These are phyloP conservation scores for Trematocara variabile DNA, from an alignment of 2,113 vertebrate species.

Conservation along the genomic window DNA sequence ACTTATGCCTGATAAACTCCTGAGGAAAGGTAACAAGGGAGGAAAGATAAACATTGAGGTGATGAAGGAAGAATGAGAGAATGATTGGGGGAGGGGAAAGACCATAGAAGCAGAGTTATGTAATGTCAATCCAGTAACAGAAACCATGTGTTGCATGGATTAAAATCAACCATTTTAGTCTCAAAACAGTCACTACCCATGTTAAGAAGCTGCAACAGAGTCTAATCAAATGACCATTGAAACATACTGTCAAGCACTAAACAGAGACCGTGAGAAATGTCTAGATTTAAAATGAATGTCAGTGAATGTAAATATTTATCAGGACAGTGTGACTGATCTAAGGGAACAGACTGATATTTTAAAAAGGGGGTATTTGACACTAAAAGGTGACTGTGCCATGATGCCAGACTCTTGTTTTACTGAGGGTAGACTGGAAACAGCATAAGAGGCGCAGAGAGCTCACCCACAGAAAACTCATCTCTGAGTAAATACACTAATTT, in stretches of 20 bases:
- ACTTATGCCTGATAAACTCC: slow-evolving; percentile 93
- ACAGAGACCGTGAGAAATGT: not conserved
- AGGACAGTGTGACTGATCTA: not conserved
- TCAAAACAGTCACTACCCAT: not conserved
- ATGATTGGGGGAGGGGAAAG: not conserved
- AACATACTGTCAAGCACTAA: not conserved
- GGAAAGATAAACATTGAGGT: slow-evolving; percentile 10
- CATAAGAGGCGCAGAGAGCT: slow-evolving; percentile 55
- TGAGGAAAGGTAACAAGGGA: slow-evolving; percentile 58
- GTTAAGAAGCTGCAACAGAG: not conserved
- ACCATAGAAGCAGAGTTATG: not conserved
- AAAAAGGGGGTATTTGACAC: not conserved
- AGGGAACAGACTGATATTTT: not conserved
- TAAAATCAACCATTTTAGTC: not conserved
- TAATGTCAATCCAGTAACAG: not conserved
- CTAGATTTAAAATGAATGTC: not conserved
- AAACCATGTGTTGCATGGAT: not conserved
- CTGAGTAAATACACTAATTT: slow-evolving; percentile 74
- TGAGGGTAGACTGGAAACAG: slow-evolving; percentile 53
- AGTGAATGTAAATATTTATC: not conserved
- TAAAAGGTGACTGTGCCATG: slow-evolving; percentile 19
- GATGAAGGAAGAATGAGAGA: not conserved
- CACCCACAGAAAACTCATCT: slow-evolving; percentile 71
- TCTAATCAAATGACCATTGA: not conserved
- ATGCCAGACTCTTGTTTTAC: slow-evolving; percentile 51